Percentiles rank a stretch among this genome's conserved stretches.
phyloP scores from a whole-genome alignment of 2,888 invertebrate species.

The Agriopis aurantiaria region DNA sequence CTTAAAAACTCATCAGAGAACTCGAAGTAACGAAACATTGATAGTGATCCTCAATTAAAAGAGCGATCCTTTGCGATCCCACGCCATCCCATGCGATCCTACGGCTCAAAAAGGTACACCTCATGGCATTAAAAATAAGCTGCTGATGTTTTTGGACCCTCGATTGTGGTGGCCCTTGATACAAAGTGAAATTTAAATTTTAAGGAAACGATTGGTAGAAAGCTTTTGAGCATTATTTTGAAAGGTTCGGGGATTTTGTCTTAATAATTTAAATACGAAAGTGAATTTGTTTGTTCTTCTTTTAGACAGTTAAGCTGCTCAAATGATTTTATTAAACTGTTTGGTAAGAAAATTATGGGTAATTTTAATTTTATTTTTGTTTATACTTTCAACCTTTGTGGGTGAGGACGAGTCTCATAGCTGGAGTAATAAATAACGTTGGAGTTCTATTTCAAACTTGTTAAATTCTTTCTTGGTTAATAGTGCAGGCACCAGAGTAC shows the following conservation, averaged over 20 bases:
- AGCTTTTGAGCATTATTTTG: constrained; percentile 6
- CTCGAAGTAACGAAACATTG: constrained; percentile 52
- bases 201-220: constrained; percentile 19
- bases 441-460: too few relatives aligned
- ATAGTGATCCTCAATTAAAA: constrained; percentile 64
- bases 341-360: background rate
- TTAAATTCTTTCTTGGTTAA: too few relatives aligned
- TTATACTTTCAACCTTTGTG: too few relatives aligned
- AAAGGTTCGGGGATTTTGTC: constrained; percentile 22
- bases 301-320: background rate
- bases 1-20: constrained; percentile 63
- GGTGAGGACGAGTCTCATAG: too few relatives aligned
- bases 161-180: constrained; percentile 23
- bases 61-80: constrained; percentile 55
- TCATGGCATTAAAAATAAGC: constrained; percentile 54
- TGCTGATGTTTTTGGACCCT: constrained; percentile 43
- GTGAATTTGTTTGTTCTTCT: background rate
- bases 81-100: constrained; percentile 48
- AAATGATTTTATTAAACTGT: background rate
- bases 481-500: too few relatives aligned
- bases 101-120: constrained; percentile 47
- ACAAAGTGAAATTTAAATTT: constrained; percentile 37
- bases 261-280: constrained; percentile 10
- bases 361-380: background rate
- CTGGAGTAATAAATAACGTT: too few relatives aligned